Percentiles rank a stretch among this genome's conserved stretches.
These are phyloP conservation scores for Dolichopus griseipennis DNA, from an alignment of 2,888 invertebrate species.

Conservation along the genomic window DNA sequence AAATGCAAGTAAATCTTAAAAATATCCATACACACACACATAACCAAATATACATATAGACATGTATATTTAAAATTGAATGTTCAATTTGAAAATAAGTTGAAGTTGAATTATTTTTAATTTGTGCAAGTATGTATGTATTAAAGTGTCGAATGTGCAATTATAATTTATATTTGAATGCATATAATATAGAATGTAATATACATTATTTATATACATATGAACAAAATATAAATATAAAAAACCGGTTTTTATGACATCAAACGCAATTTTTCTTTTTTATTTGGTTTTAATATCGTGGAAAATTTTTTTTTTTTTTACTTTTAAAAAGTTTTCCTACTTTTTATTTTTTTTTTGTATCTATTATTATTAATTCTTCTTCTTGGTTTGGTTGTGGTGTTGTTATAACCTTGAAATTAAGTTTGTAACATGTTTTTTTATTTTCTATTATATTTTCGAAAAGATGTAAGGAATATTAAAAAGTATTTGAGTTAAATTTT, in stretches of 20 bases:
- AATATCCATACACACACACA: background rate
- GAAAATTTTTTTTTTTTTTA: background rate
- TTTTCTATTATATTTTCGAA: too few species aligned
- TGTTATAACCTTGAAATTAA: too few species aligned
- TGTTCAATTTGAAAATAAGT: background rate
- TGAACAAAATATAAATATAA: background rate
- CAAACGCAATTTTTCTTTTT: slow-evolving; percentile 2
- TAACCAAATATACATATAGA: background rate
- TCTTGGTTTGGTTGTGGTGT: too few species aligned
- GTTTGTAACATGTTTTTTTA: too few species aligned
- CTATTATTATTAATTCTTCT: too few species aligned
- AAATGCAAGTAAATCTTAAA: background rate
- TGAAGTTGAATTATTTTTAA: too few species aligned
- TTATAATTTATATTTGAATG: background rate
- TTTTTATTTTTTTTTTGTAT: background rate
- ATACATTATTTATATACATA: background rate
- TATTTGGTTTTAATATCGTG: background rate
- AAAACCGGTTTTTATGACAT: background rate
- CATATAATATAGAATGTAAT: background rate
- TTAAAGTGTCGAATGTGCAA: background rate
- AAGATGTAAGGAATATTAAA: too few species aligned
- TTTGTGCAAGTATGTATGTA: too few species aligned
- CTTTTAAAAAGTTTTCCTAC: background rate
- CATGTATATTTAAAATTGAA: background rate
- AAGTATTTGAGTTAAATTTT: too few species aligned